A percentile compares a stretch with the other conserved stretches of the same genome.
phyloP scores from a whole-genome alignment of 2,797 vertebrate species.

The Sparidentex hasta region DNA sequence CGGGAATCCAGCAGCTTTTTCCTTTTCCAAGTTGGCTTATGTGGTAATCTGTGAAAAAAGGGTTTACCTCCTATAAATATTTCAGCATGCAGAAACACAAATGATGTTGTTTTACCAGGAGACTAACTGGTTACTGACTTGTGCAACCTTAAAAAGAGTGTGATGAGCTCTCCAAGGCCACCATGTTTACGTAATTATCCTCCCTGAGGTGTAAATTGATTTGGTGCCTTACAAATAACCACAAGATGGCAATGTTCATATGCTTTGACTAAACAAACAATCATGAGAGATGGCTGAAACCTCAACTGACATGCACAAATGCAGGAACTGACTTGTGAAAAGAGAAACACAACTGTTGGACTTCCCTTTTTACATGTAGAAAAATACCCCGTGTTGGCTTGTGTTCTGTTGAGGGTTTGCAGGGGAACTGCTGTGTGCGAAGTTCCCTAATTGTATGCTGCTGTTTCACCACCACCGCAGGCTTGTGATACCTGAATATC shows the following conservation, averaged over 20 bases:
- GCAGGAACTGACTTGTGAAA: conserved; percentile 68
- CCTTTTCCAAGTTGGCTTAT: conserved; percentile 32
- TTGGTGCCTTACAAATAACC: conserved; percentile 69
- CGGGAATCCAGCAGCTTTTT: conserved; percentile 35
- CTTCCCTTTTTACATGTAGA: conserved; percentile 67
- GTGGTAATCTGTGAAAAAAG: conserved; percentile 49
- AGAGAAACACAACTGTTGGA: conserved; percentile 79
- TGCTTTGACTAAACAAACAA: conserved; percentile 70
- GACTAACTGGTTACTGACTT: neutral
- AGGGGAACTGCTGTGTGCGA: conserved; percentile 69
- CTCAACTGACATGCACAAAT: conserved; percentile 66
- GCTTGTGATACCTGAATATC: conserved; percentile 70
- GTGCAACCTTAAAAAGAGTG: conserved; percentile 4
- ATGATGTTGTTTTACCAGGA: conserved; percentile 1
- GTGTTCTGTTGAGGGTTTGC: conserved; percentile 44
- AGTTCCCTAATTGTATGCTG: conserved; percentile 71
- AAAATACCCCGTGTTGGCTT: conserved; percentile 19
- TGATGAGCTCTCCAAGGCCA: conserved; percentile 12
- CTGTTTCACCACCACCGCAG: conserved; percentile 29
- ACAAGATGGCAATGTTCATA: conserved; percentile 87
- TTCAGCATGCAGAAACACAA: conserved; percentile 2
- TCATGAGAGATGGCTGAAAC: conserved; percentile 59
- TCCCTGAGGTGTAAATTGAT: conserved; percentile 51
- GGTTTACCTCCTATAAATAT: neutral
- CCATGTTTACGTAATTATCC: conserved; percentile 7